These are phyloP conservation scores for Synanthedon andrenaeformis DNA, from an alignment of 2,888 invertebrate genomes.

Conservation along the genomic window DNA sequence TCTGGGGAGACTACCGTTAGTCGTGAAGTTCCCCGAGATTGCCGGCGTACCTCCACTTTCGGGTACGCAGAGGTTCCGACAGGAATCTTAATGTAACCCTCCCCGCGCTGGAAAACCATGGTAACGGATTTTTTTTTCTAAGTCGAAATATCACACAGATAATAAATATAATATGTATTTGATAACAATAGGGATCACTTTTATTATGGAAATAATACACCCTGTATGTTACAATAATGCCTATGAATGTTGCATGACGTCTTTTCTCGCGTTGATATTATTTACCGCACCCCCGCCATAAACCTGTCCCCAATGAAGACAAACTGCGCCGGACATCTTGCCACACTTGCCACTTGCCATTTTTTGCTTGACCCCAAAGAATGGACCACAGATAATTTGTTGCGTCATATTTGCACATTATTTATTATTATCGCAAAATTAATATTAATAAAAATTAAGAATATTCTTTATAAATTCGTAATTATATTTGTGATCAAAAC, in stretches of 20 bases:
- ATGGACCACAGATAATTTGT: conserved; percentile 7
- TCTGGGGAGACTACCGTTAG: too few relatives aligned
- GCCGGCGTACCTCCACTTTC: too few relatives aligned
- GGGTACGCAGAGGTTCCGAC: too few relatives aligned
- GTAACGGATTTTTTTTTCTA: too few relatives aligned
- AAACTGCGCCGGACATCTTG: conserved; percentile 48
- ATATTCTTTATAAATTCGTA: too few relatives aligned
- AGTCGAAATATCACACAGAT: too few relatives aligned
- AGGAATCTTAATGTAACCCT: too few relatives aligned
- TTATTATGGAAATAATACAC: conserved; percentile 5
- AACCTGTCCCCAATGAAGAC: conserved; percentile 62
- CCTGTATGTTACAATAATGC: conserved; percentile 28
- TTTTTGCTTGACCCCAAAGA: conserved; percentile 54
- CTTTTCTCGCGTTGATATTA: conserved; percentile 54
- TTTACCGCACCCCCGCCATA: conserved; percentile 58
- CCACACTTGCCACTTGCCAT: conserved; percentile 18
- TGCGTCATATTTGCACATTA: conserved; percentile 3
- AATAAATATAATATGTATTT: too few relatives aligned
- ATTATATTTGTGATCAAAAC: too few relatives aligned
- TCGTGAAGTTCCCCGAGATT: too few relatives aligned
- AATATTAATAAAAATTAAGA: neutral
- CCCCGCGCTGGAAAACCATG: too few relatives aligned
- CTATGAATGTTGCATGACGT: conserved; percentile 65
- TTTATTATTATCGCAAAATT: neutral
- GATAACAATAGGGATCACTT: too few relatives aligned